These are phyloP conservation scores for Vesta saturnalis DNA, from an alignment of 2,888 invertebrate genomes.

Conservation along the genomic window DNA sequence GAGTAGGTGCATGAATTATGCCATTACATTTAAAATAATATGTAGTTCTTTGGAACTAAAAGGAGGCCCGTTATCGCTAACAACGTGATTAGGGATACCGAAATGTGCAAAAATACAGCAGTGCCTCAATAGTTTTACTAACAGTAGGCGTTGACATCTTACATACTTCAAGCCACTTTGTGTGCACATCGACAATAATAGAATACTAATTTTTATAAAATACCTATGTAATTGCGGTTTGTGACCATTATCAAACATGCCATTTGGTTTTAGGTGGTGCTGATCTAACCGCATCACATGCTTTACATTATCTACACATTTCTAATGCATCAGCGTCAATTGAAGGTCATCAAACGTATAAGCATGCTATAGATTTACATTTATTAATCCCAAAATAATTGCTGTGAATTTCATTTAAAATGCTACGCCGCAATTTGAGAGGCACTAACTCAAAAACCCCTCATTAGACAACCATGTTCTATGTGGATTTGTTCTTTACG, in stretches of 20 bases:
- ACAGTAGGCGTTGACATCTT: background rate
- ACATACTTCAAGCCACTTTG: too few relatives aligned
- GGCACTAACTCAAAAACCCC: slow-evolving; percentile 28
- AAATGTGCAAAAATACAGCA: background rate
- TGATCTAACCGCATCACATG: too few relatives aligned
- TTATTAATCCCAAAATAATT: slow-evolving; percentile 22
- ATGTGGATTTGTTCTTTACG: background rate
- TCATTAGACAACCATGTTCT: slow-evolving; percentile 21
- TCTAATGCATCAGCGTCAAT: background rate
- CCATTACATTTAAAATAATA: background rate
- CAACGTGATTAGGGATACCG: background rate
- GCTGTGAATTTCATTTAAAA: slow-evolving; percentile 29
- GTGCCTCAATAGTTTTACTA: background rate
- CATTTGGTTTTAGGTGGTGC: background rate
- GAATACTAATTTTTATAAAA: background rate
- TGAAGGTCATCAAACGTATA: slow-evolving; percentile 30
- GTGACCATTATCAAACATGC: background rate
- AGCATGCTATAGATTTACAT: slow-evolving; percentile 18
- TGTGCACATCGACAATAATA: too few relatives aligned
- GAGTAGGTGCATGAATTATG: background rate
- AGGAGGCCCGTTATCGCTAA: background rate
- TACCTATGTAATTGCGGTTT: background rate
- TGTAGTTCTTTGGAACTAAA: background rate
- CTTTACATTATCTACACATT: background rate
- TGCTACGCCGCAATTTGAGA: slow-evolving; percentile 9